Base-by-base conservation (phyloP, 1,140 invertebrate species). In the Anastrepha obliqua region DNA sequence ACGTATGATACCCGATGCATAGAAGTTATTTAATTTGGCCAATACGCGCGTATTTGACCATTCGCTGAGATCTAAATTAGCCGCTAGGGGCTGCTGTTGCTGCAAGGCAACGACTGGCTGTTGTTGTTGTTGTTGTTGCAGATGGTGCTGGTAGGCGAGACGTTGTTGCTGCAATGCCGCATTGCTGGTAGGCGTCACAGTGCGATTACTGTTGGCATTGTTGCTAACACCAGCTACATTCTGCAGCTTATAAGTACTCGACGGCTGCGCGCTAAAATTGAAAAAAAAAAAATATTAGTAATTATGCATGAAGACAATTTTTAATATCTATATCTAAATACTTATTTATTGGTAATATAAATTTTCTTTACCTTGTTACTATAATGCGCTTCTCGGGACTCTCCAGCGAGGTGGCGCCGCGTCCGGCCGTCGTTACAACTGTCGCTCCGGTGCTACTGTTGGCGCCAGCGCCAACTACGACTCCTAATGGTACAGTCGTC, bases 31-130 rank as follows among this genome's bases (percentile, higher is more conserved):
- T 91, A 95, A 95, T 93, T 97, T 97, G 70, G 98, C 98, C 89
- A 99, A 94, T 89, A 99, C 97, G 90, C 98, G 94, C 93, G 98
- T 97, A 90, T 97, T 97, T 88, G 96, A 96, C 98, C 98, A 99
- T 93, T 98, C 98, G 90, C 95, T 96, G 89, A 99, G 94, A 94
- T 98, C 97, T 90, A 98, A 95, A 88, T 60, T 86, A 62, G 86
- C 88, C 91, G 89, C 20, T 89, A 87, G 85, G 86, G 92, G 90
- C 87, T 90, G 89, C 13, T 88, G 90, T 55, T 90, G 90, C 47
- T 81, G 74, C 47, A 13, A n/a, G 74, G 47, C 47, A 89, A 90
- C 89, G 42, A 89, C 86, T 42, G 90, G 89, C 70, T 90, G 90
- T 67, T 90, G 90, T 88, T 91, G 88, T 51, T 87, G 87, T 81